A percentile compares a stretch with the other conserved stretches of the same genome.
These are phyloP conservation scores for Phengaris alcon DNA, from an alignment of 2,888 invertebrate species.

Conservation along the genomic window DNA sequence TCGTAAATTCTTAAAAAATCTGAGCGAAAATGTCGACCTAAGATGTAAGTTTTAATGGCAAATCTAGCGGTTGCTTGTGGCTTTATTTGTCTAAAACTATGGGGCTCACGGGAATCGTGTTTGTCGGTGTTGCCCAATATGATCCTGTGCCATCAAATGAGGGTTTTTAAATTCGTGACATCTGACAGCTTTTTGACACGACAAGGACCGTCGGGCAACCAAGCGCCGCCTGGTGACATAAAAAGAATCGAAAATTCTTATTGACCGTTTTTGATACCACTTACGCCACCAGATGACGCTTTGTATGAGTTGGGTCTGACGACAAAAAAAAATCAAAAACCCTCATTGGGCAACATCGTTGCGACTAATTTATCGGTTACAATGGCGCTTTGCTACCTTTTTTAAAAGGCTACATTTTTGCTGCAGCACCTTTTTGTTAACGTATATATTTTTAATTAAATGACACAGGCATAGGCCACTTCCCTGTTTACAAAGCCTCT, in stretches of 20 bases:
- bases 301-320: too few species aligned
- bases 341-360: neutral
- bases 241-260: too few species aligned
- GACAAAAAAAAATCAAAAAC: too few species aligned
- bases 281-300: too few species aligned
- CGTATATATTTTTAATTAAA: constrained; percentile 5
- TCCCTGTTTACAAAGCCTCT: neutral
- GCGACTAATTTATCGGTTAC: neutral
- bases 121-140: neutral
- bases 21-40: neutral
- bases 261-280: too few species aligned
- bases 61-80: neutral
- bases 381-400: neutral
- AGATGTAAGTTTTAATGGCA: neutral
- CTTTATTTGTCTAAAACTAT: too few species aligned
- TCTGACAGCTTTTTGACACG: too few species aligned
- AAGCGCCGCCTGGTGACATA: too few species aligned
- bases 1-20: neutral
- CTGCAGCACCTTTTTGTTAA: neutral
- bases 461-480: neutral
- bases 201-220: too few species aligned
- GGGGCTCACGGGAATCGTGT: too few species aligned
- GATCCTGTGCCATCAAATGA: neutral
- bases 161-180: too few species aligned
- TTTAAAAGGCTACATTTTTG: neutral